Percentiles rank a stretch among this genome's conserved stretches.
Conservation (phyloP, 2,797 vertebrate genomes). For the Catamblyrhynchus diadema region DNA sequence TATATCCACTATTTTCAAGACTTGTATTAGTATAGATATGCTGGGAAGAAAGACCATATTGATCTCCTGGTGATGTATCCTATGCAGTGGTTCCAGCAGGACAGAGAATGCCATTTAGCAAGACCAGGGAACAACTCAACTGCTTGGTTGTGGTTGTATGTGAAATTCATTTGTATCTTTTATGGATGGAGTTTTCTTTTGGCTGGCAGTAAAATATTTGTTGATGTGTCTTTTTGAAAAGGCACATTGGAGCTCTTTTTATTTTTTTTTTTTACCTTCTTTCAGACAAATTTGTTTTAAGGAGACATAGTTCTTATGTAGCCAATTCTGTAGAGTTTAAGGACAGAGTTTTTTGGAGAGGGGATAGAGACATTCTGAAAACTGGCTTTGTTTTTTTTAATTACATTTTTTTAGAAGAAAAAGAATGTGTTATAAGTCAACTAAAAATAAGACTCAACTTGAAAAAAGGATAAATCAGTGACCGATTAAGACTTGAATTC, state of each 20-base stretch:
- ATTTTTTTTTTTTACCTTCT: neutral
- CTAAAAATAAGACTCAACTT: neutral
- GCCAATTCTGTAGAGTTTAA: neutral
- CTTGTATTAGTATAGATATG: neutral
- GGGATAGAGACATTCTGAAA: neutral
- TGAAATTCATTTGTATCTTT: neutral
- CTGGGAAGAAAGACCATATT: neutral
- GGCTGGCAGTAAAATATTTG: neutral
- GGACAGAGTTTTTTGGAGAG: neutral
- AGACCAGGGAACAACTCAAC: neutral
- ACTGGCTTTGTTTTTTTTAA: neutral
- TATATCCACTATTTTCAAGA: neutral
- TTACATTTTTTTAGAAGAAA: neutral
- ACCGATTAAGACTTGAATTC: neutral
- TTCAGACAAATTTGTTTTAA: neutral
- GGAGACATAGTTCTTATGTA: neutral
- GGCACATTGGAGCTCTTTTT: neutral
- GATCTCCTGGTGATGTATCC: neutral
- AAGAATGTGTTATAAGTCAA: neutral
- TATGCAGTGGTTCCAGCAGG: neutral
- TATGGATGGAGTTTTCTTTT: neutral
- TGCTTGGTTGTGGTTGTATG: neutral
- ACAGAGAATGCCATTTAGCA: neutral
- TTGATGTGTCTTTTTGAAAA: neutral
- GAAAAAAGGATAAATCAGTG: neutral